Evolutionary conservation across 2,113 vertebrate genomes (phyloP).

Genomic region (Limanda limanda): DNA sequence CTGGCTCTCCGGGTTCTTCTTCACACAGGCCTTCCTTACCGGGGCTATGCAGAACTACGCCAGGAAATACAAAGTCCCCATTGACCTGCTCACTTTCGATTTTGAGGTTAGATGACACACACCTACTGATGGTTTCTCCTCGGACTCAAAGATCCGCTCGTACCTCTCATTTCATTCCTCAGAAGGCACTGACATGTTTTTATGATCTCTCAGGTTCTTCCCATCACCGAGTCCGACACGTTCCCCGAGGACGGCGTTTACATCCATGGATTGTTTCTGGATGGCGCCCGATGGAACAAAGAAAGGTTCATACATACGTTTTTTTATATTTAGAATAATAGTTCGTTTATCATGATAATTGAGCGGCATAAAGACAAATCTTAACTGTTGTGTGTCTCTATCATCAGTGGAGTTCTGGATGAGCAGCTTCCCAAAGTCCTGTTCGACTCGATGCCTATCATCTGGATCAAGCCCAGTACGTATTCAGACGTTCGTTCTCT

Average conservation of each 20-base stretch:
- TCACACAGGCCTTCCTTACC: conserved; percentile 96
- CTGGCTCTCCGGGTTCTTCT: conserved; percentile 98
- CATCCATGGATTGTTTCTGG: conserved; percentile 90
- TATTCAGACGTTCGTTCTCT: conserved; percentile 16
- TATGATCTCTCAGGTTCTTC: conserved; percentile 57
- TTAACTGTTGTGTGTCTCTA: conserved; percentile 2
- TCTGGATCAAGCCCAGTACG: conserved; percentile 97
- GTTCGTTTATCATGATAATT: background rate
- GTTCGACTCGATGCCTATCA: conserved; percentile 92
- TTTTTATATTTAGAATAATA: background rate
- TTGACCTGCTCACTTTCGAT: conserved; percentile 91
- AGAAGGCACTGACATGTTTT: background rate
- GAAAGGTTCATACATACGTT: conserved; percentile 47
- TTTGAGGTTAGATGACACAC: conserved; percentile 86
- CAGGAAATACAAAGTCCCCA: conserved; percentile 92
- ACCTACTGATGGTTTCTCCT: background rate
- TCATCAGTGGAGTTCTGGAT: conserved; percentile 86
- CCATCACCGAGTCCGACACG: conserved; percentile 74
- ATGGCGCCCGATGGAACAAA: conserved; percentile 95
- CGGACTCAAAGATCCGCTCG: background rate
- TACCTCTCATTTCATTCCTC: too few species aligned
- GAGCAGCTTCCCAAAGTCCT: conserved; percentile 92
- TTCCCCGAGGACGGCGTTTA: conserved; percentile 93
- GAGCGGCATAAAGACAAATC: background rate
- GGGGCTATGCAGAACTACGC: conserved; percentile 97